Evolutionary conservation across 2,888 invertebrate species (phyloP), one percentile per base, ranked within the genome.

Genomic region (Scaptomyza tumidula): DNA sequence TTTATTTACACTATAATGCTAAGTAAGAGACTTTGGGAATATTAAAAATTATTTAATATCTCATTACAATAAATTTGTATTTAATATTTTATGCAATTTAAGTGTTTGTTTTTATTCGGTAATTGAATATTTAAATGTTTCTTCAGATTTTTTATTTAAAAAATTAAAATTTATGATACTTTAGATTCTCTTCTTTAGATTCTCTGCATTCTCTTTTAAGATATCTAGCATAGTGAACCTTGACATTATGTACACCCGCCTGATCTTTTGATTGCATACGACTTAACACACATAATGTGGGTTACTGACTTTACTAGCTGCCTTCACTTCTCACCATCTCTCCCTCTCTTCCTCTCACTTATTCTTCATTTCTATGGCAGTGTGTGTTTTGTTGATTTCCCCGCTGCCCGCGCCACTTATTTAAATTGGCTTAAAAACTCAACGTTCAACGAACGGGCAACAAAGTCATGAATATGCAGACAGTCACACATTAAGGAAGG

Each of bases 401-500:
- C 68, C 46, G 29, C 46, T 62, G 62, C 55, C 45, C 43, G 33
- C 50, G 50, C 56, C 61, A 57, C 67, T 71, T 78, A 61, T 80
- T 86, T 68, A 80, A 84, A 84, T 88, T 84, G 83, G 88, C 88
- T 88, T 84, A 80, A 86, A 88, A 83, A 80, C 78, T 64, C 88
- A 77, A 67, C 72, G 76, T 59, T 61, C 81, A 78, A 66, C 57
- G 48, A 62, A 67, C 67, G 67, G 69, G 63, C 70, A 78, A 79
- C 88, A 83, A 73, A 79, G 80, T 85, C 85, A 89, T 85, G 85
- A 85, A 88, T 87, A 87, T 85, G 88, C 85, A 74, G 71, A 63
- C 52, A 56, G 45, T 27, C 50, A 46, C 33, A 16, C 48, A 46
- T 57, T 27, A 24, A 49, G 24, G 60, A 61, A 54, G 6, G 5